Conservation (phyloP, 2,888 invertebrate species). For the Exocentrus adspersus region DNA sequence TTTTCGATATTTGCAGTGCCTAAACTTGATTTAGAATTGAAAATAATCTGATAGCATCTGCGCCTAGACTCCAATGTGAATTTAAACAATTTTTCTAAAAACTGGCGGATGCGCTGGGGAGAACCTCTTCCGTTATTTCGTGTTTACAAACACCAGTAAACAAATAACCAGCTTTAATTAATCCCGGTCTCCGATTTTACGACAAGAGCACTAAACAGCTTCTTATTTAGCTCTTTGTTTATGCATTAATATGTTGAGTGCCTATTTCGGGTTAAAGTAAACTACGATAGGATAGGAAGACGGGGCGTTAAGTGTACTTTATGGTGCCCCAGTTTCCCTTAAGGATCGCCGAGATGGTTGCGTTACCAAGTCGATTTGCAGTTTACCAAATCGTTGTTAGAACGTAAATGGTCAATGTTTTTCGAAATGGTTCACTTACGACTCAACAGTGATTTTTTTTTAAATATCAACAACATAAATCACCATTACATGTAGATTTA, state of each 20-base stretch:
- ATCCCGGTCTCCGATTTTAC: constrained; percentile 12
- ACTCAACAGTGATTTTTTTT: too few species aligned
- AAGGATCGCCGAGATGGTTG: background rate
- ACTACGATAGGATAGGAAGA: background rate
- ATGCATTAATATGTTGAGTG: background rate
- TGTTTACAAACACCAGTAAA: constrained; percentile 12
- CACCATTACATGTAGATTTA: too few species aligned
- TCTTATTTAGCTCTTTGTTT: constrained; percentile 5
- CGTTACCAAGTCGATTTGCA: background rate
- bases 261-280: constrained; percentile 4
- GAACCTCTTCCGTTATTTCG: background rate
- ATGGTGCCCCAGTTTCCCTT: background rate
- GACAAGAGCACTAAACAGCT: constrained; percentile 10
- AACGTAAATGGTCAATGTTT: background rate
- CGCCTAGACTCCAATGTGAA: too few species aligned
- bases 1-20: background rate
- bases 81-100: background rate
- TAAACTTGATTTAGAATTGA: too few species aligned
- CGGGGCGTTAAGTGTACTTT: constrained; percentile 1
- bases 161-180: constrained; percentile 8
- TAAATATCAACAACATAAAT: too few species aligned
- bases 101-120: too few species aligned
- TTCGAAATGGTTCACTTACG: background rate
- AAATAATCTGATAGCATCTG: too few species aligned
- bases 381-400: background rate